phyloP scores from a whole-genome alignment of 30 jellyfish, hydroid and myxozoan species.

The Hydra vulgaris region DNA sequence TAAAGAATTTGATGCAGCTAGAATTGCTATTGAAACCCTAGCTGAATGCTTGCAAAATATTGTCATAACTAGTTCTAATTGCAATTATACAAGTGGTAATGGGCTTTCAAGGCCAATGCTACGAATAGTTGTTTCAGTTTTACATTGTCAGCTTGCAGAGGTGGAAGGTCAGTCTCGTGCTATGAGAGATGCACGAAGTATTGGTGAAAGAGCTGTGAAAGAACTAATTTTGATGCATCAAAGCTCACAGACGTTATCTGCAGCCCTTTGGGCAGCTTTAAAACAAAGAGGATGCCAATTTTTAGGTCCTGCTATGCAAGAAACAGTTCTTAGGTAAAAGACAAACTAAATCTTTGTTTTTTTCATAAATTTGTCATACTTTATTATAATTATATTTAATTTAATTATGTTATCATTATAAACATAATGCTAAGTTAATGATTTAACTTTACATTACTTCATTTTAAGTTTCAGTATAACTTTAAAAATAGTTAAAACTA shows the following conservation, averaged over 20 bases:
- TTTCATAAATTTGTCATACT: no score
- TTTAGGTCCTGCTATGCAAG: constrained; percentile 98
- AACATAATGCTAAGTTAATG: neutral
- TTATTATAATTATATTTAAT: no score
- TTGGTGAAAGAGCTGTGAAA: constrained; percentile 92
- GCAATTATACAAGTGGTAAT: constrained; percentile 14
- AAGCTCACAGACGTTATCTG: constrained; percentile 74
- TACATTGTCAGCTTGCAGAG: constrained; percentile 79
- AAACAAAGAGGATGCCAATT: constrained; percentile 89
- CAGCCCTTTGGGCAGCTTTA: constrained; percentile 92
- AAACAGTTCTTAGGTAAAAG: constrained; percentile 66
- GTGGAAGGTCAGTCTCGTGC: constrained; percentile 93
- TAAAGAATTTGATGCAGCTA: constrained; percentile 55
- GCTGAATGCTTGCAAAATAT: constrained; percentile 46
- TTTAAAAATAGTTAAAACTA: neutral
- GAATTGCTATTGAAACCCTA: no score
- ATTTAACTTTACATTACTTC: neutral
- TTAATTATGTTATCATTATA: no score
- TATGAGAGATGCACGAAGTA: constrained; percentile 86
- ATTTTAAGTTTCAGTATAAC: neutral
- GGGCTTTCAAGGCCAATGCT: constrained; percentile 88
- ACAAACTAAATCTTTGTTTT: no score
- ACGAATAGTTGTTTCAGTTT: constrained; percentile 63
- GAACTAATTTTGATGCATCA: constrained; percentile 88
- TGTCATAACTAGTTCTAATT: constrained; percentile 23